Evolutionary conservation across 2,888 invertebrate species (phyloP), one percentile per base, ranked within the genome.

Genomic region (Oscheius sp.): DNA sequence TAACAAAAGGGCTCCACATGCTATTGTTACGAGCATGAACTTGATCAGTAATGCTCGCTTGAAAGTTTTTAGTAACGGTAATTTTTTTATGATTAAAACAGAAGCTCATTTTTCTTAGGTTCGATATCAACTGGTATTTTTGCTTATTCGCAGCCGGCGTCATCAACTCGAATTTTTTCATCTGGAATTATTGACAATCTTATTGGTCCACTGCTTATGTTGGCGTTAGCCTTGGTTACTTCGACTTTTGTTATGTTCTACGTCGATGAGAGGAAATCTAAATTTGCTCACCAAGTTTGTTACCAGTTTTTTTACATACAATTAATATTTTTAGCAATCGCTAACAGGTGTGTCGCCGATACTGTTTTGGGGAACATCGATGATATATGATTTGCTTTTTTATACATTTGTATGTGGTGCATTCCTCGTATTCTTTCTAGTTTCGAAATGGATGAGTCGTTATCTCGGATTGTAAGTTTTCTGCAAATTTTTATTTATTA

Each of bases 301-400:
- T 69, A 29, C 21, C n/a, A 45, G 9, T 49, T 9, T 41, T 58
- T 58, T 27, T n/a, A n/a, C n/a, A n/a, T n/a, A 13, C 58, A 6
- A 58, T 58, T 12, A n/a, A 52, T 23, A 45, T 46, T 66, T 80
- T 61, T 77, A 86, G 78, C 83, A 86, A 64, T 78, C 85, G 46
- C 78, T 87, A n/a, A 85, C 87, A 5, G 84, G 83, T 41, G 76
- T 87, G 55, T 81, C 85, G 25, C 82, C 80, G 0, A 35, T 82
- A 27, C 79, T 78, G 25, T 87, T 85, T 73, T 87, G 87, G 83
- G 64, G 76, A 2, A 76, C 79, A 18, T 77, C 83, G 21, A 53
- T 81, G 12, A 18, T 86, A 21, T 86, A 77, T 74, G 79, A 85
- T 69, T 69, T 77, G 13, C 9, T 78, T 16, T 63, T 86, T 29